phyloP scores from a whole-genome alignment of 1,140 invertebrate genomes.

The Aphelenchoides besseyi region DNA sequence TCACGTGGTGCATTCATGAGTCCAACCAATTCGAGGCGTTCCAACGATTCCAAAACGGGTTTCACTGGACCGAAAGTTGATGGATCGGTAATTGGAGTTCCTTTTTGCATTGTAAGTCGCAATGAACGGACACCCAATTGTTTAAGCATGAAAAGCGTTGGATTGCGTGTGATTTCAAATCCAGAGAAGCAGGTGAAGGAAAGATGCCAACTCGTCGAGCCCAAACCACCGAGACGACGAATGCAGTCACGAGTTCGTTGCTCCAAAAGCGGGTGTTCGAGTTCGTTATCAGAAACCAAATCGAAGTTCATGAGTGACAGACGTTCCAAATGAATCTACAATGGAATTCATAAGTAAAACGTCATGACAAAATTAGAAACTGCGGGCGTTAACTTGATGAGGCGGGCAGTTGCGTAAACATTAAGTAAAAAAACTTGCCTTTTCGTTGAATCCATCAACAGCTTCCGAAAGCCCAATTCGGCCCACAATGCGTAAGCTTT shows the following conservation, averaged over 20 bases:
- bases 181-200: slow-evolving; percentile 52
- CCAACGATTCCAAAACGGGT: slow-evolving; percentile 30
- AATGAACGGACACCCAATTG: slow-evolving; percentile 35
- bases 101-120: slow-evolving; percentile 53
- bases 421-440: slow-evolving; percentile 22
- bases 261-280: slow-evolving; percentile 31
- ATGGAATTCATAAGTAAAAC: background rate
- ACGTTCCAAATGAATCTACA: slow-evolving; percentile 47
- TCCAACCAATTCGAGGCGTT: slow-evolving; percentile 41
- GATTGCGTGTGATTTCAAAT: slow-evolving; percentile 43
- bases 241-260: slow-evolving; percentile 40
- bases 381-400: background rate
- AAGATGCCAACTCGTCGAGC: slow-evolving; percentile 49
- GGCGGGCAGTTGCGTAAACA: slow-evolving; percentile 4
- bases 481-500: slow-evolving; percentile 38
- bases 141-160: slow-evolving; percentile 41
- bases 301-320: slow-evolving; percentile 55
- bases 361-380: no score
- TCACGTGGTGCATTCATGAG: slow-evolving; percentile 27
- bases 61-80: background rate
- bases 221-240: slow-evolving; percentile 37
- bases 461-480: slow-evolving; percentile 48
- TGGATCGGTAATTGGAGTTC: slow-evolving; percentile 33
- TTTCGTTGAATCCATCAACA: slow-evolving; percentile 39
- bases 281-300: slow-evolving; percentile 35